A percentile compares a stretch with the other conserved stretches of the same genome.
Conservation (phyloP, 1,140 invertebrate species). For the Bombus soroeensis region DNA sequence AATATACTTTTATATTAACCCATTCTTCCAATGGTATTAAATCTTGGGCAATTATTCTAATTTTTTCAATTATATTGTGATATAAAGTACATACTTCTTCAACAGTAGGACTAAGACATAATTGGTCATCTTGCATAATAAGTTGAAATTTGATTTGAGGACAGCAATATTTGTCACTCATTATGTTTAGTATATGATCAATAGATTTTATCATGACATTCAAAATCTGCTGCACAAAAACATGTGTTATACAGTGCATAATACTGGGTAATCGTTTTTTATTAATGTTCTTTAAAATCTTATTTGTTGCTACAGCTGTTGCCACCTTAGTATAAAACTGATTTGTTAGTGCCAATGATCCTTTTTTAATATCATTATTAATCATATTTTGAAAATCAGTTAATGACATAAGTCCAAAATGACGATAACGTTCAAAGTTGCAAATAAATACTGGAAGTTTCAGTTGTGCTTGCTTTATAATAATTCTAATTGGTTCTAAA, state of each 20-base stretch:
- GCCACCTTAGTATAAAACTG: constrained; percentile 73
- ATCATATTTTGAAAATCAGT: constrained; percentile 61
- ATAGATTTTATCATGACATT: constrained; percentile 78
- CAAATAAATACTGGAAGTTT: constrained; percentile 69
- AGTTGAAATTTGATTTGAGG: constrained; percentile 76
- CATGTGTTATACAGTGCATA: constrained; percentile 72
- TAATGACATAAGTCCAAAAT: constrained; percentile 41
- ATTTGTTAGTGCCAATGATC: constrained; percentile 64
- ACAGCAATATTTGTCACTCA: constrained; percentile 66
- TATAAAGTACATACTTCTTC: constrained; percentile 71
- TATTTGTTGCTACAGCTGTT: constrained; percentile 59
- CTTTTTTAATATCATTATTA: constrained; percentile 65
- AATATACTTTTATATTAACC: constrained; percentile 63
- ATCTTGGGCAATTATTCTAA: constrained; percentile 74
- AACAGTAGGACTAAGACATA: constrained; percentile 73
- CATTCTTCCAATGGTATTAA: constrained; percentile 77
- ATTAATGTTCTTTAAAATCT: constrained; percentile 56
- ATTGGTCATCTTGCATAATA: constrained; percentile 66
- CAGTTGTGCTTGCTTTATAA: constrained; percentile 66
- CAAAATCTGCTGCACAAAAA: constrained; percentile 78
- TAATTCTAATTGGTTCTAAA: constrained; percentile 70
- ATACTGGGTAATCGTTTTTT: constrained; percentile 55
- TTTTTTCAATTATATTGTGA: constrained; percentile 72
- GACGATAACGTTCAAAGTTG: constrained; percentile 58
- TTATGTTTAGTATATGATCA: constrained; percentile 71